These are phyloP conservation scores for Eupithecia inturbata DNA, from an alignment of 2,888 invertebrate genomes.

Conservation along the genomic window DNA sequence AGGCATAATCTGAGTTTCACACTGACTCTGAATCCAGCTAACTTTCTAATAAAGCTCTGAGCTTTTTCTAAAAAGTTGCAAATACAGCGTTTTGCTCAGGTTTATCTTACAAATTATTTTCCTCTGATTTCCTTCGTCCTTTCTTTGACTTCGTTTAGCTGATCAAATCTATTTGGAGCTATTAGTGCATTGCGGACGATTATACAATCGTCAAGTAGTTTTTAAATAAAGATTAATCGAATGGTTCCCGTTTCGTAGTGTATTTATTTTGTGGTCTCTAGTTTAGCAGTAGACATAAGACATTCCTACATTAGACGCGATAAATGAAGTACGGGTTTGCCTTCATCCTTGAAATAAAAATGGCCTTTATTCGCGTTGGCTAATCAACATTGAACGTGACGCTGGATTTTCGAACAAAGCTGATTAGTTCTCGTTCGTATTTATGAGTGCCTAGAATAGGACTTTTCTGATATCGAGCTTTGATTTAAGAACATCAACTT, in stretches of 20 bases:
- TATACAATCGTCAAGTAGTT: background rate
- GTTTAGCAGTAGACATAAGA: too few species aligned
- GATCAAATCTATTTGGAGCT: background rate
- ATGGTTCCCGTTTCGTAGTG: background rate
- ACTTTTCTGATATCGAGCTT: background rate
- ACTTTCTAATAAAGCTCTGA: background rate
- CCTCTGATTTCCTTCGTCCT: background rate
- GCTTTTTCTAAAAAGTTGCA: background rate
- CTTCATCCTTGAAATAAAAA: background rate
- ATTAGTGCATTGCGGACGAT: background rate
- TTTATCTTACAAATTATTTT: background rate
- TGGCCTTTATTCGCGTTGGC: background rate
- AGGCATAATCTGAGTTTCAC: background rate
- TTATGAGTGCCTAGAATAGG: background rate
- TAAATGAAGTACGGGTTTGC: background rate
- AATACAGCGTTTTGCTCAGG: background rate
- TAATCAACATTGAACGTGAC: background rate
- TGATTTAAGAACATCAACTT: background rate
- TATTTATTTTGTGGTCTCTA: background rate
- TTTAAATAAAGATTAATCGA: background rate
- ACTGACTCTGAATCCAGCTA: background rate
- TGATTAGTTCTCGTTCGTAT: background rate
- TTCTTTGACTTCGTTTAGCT: background rate
- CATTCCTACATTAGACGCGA: background rate
- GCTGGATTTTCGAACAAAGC: background rate